Evolutionary conservation across 2,797 vertebrate species (phyloP).

Genomic region (Xenops minutus): DNA sequence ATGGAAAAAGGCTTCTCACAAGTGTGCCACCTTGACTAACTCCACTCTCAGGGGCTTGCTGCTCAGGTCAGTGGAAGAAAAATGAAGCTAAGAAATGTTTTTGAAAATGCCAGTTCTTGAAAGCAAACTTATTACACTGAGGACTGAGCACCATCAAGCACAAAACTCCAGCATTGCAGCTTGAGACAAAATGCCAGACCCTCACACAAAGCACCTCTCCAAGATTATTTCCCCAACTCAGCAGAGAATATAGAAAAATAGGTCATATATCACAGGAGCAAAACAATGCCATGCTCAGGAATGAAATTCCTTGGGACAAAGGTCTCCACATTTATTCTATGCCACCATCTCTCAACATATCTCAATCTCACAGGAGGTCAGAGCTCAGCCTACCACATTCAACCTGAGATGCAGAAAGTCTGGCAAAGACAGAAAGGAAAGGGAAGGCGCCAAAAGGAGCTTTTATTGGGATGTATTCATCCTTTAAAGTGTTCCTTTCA

Average conservation of each 20-base stretch:
- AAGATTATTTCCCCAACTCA: neutral
- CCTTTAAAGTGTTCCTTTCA: neutral
- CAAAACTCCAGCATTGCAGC: neutral
- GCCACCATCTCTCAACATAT: neutral
- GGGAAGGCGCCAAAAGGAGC: neutral
- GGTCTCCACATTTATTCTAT: neutral
- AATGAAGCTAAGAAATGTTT: conserved; percentile 46
- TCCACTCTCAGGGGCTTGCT: neutral
- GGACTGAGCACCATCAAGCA: neutral
- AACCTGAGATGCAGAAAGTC: neutral
- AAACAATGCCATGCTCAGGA: neutral
- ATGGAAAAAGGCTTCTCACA: neutral
- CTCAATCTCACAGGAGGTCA: neutral
- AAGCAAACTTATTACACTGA: neutral
- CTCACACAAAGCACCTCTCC: neutral
- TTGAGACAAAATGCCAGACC: neutral
- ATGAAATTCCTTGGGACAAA: conserved; percentile 1
- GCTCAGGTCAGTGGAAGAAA: conserved; percentile 17
- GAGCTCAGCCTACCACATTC: neutral
- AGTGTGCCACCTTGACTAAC: neutral
- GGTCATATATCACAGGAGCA: neutral
- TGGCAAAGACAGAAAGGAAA: neutral
- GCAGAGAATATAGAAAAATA: neutral
- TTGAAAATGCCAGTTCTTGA: neutral
- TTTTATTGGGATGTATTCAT: neutral